Conservation (phyloP, 2,113 vertebrate genomes). For the Arothron firmamentum region DNA sequence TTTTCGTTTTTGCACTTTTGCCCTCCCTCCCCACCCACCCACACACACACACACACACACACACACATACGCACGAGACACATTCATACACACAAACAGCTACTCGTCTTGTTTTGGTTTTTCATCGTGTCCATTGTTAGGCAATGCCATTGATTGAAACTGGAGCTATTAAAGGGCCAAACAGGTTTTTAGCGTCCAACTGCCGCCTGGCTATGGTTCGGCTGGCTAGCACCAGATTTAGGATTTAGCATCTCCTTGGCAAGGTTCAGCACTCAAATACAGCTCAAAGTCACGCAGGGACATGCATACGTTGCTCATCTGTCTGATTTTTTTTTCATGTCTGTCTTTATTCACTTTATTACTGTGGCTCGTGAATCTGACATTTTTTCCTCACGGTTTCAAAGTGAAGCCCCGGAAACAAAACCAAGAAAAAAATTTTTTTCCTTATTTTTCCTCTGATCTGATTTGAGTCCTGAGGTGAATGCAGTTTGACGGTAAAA, state of each 20-base stretch:
- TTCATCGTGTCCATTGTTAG: conserved; percentile 63
- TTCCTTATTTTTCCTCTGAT: conserved; percentile 8
- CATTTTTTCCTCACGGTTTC: conserved; percentile 26
- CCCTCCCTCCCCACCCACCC: conserved; percentile 9
- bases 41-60: conserved; percentile 7
- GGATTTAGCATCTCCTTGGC: conserved; percentile 68
- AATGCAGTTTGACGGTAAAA: conserved; percentile 10
- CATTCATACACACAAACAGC: conserved; percentile 40
- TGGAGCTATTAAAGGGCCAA: conserved; percentile 64
- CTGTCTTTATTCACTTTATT: conserved; percentile 34
- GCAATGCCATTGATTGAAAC: conserved; percentile 64
- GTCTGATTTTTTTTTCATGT: conserved; percentile 5
- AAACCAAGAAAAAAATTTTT: conserved; percentile 37
- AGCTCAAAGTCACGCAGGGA: conserved; percentile 8
- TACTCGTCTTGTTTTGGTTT: conserved; percentile 53
- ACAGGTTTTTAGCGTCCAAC: conserved; percentile 28
- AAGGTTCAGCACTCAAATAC: conserved; percentile 47
- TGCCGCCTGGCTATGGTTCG: conserved; percentile 54
- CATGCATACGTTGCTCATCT: conserved; percentile 11
- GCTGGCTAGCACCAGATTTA: conserved; percentile 66
- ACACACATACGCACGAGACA: not conserved
- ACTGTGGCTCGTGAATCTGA: conserved; percentile 32
- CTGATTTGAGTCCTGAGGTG: conserved; percentile 6
- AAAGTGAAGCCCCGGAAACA: conserved; percentile 21
- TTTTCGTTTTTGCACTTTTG: conserved; percentile 12